Conservation (phyloP, 2,113 vertebrate species). For the Apus apus region DNA sequence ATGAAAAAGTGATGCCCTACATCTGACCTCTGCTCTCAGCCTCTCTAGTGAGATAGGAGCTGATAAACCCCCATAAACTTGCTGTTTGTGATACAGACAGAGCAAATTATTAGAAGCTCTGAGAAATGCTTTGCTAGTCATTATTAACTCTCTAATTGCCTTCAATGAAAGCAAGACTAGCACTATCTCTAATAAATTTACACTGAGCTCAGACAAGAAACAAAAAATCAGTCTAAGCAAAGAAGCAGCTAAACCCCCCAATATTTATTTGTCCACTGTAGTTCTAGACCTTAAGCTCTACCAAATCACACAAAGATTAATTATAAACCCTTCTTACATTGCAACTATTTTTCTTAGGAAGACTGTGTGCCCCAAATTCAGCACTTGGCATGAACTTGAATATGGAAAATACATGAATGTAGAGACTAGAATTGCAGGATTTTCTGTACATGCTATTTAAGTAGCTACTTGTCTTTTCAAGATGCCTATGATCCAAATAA, state of each 20-base stretch:
- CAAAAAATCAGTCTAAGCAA: background rate
- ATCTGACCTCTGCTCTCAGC: background rate
- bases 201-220: background rate
- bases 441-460: background rate
- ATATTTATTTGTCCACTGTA: background rate
- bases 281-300: background rate
- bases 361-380: background rate
- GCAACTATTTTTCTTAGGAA: background rate
- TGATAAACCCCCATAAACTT: background rate
- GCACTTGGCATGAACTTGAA: background rate
- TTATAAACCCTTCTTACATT: background rate
- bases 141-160: background rate
- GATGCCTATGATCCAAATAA: no score
- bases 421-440: background rate
- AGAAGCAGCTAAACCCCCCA: background rate
- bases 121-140: background rate
- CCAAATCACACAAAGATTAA: background rate
- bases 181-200: background rate
- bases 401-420: background rate
- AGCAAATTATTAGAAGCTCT: background rate
- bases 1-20: background rate
- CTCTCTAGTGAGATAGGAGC: background rate
- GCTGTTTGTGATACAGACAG: background rate
- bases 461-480: background rate
- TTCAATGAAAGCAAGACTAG: background rate